phyloP scores from a whole-genome alignment of 2,888 invertebrate genomes.

The Acrobeloides nanus region DNA sequence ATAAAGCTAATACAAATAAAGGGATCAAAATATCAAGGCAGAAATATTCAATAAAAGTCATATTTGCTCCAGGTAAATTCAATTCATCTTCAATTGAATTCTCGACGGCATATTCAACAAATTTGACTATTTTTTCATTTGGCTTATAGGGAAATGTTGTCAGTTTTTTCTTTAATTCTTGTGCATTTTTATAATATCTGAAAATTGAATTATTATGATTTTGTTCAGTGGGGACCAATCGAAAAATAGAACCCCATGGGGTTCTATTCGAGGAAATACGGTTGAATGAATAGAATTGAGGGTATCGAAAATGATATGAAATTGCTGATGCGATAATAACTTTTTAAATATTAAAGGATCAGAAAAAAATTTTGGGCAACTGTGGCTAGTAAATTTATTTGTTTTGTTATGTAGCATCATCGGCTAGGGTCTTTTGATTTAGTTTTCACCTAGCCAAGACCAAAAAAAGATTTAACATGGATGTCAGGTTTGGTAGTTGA shows the following conservation, averaged over 20 bases:
- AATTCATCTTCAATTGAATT: conserved; percentile 2
- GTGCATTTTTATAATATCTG: conserved; percentile 1
- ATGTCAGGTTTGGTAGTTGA: too few relatives aligned
- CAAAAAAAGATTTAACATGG: too few relatives aligned
- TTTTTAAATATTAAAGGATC: too few relatives aligned
- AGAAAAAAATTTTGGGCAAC: too few relatives aligned
- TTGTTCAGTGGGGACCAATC: too few relatives aligned
- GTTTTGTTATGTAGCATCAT: too few relatives aligned
- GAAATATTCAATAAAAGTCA: conserved; percentile 1
- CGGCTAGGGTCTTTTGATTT: too few relatives aligned
- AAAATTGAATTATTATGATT: too few relatives aligned
- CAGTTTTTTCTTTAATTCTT: conserved; percentile 3
- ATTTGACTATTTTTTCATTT: conserved; percentile 3
- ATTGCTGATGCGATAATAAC: too few relatives aligned
- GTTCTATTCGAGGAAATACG: neutral
- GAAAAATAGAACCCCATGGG: neutral
- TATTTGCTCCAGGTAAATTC: neutral
- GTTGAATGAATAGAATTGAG: neutral
- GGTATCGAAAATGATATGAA: too few relatives aligned
- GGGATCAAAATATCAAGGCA: conserved; percentile 6
- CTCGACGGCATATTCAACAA: conserved; percentile 1
- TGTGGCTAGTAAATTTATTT: too few relatives aligned
- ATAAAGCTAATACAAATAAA: neutral
- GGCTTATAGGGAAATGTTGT: neutral
- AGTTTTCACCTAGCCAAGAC: too few relatives aligned